Evolutionary conservation across 2,113 vertebrate genomes (phyloP).

Genomic region (Poeciliopsis occidentalis): DNA sequence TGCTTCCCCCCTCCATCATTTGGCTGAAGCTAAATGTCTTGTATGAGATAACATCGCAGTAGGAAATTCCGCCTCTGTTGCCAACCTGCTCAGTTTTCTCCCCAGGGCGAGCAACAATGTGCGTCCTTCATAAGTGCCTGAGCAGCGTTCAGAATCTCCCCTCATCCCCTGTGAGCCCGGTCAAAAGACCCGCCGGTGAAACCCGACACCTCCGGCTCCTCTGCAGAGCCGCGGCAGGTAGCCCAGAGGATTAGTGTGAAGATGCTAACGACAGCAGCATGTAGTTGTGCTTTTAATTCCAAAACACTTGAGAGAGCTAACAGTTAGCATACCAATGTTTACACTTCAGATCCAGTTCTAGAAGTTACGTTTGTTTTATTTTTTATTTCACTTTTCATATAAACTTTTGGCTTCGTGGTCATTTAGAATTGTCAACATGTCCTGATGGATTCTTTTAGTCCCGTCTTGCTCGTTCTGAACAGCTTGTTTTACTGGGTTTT

Average conservation of each 20-base stretch:
- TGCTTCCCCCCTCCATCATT: conserved; percentile 40
- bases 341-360: background rate
- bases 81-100: conserved; percentile 77
- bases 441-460: too few species aligned
- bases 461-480: too few species aligned
- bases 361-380: background rate
- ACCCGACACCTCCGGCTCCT: conserved; percentile 51
- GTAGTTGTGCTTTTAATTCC: background rate
- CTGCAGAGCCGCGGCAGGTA: conserved; percentile 34
- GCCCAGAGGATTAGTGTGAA: conserved; percentile 48
- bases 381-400: background rate
- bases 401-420: too few species aligned
- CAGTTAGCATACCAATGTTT: background rate
- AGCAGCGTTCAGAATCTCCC: conserved; percentile 55
- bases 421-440: too few species aligned
- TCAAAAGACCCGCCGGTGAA: conserved; percentile 64
- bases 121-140: conserved; percentile 71
- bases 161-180: conserved; percentile 58
- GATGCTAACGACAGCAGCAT: conserved; percentile 15
- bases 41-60: conserved; percentile 76
- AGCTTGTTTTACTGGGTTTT: too few species aligned
- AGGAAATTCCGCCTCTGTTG: conserved; percentile 78
- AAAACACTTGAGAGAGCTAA: background rate
- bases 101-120: conserved; percentile 73
- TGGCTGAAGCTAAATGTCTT: conserved; percentile 75